Conservation (phyloP, 2,797 vertebrate genomes). For the Gymnoscopelus microlampas region DNA sequence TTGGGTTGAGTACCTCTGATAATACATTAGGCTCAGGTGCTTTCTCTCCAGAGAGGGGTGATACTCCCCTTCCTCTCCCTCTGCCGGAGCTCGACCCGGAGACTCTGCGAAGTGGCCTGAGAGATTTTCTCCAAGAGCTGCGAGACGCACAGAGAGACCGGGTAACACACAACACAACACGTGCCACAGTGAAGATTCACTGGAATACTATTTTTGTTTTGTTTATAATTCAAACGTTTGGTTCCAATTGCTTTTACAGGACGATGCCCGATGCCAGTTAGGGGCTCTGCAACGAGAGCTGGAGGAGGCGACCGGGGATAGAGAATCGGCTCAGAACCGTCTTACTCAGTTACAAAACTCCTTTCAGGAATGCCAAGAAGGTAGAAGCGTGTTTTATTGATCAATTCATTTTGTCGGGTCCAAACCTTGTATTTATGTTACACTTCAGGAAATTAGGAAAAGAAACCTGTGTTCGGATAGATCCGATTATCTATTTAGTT, state of each 20-base stretch:
- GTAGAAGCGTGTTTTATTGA: slow-evolving; percentile 57
- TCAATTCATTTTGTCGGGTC: too few species aligned
- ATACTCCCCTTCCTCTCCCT: slow-evolving; percentile 70
- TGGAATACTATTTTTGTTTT: not conserved
- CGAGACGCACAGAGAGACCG: slow-evolving; percentile 86
- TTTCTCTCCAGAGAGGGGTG: slow-evolving; percentile 76
- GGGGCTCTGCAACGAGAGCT: slow-evolving; percentile 79
- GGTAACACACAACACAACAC: slow-evolving; percentile 68
- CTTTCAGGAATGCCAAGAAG: slow-evolving; percentile 86
- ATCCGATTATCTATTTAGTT: too few species aligned
- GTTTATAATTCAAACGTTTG: slow-evolving; percentile 15
- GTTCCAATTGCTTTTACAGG: slow-evolving; percentile 72
- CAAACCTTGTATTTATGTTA: too few species aligned
- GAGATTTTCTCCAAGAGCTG: slow-evolving; percentile 91
- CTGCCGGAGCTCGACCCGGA: slow-evolving; percentile 85
- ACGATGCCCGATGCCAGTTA: slow-evolving; percentile 84
- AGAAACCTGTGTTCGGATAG: too few species aligned
- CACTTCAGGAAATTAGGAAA: too few species aligned
- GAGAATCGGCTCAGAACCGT: slow-evolving; percentile 73
- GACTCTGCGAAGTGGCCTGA: slow-evolving; percentile 82
- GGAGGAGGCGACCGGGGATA: slow-evolving; percentile 81
- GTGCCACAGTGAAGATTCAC: not conserved
- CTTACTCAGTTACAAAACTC: slow-evolving; percentile 83
- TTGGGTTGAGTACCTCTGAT: slow-evolving; percentile 78
- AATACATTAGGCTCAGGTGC: slow-evolving; percentile 70